These are phyloP conservation scores for Condylura cristata DNA, from an alignment of 2,113 vertebrate species.

Conservation along the genomic window DNA sequence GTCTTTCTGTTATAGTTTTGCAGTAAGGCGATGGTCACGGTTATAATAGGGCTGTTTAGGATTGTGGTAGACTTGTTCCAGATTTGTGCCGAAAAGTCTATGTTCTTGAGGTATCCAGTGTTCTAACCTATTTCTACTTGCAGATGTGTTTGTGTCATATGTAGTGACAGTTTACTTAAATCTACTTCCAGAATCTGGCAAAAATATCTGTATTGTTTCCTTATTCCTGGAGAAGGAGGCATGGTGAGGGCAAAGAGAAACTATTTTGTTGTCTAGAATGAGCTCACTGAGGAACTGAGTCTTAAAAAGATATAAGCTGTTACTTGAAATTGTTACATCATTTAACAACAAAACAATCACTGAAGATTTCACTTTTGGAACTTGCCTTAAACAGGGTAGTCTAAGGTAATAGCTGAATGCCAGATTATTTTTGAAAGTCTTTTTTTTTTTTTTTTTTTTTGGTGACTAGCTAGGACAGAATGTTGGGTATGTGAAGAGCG, in stretches of 20 bases:
- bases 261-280: conserved; percentile 29
- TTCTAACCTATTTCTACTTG: conserved; percentile 28
- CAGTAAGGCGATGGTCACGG: neutral
- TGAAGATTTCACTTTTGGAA: conserved; percentile 41
- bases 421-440: conserved; percentile 60
- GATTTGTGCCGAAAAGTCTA: conserved; percentile 33
- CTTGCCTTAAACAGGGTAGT: conserved; percentile 41
- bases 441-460: neutral
- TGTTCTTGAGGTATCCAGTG: conserved; percentile 39
- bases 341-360: conserved; percentile 18
- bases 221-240: neutral
- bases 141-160: conserved; percentile 39
- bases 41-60: conserved; percentile 5
- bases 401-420: conserved; percentile 37
- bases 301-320: conserved; percentile 5
- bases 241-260: conserved; percentile 16
- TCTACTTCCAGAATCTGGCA: conserved; percentile 57
- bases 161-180: conserved; percentile 62
- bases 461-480: conserved; percentile 60
- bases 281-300: conserved; percentile 42
- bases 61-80: neutral
- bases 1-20: conserved; percentile 25
- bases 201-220: neutral
- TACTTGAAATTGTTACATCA: conserved; percentile 27
- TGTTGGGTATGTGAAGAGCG: conserved; percentile 4